Evolutionary conservation across 2,113 vertebrate genomes (phyloP).

Genomic region (Mesocricetus auratus): DNA sequence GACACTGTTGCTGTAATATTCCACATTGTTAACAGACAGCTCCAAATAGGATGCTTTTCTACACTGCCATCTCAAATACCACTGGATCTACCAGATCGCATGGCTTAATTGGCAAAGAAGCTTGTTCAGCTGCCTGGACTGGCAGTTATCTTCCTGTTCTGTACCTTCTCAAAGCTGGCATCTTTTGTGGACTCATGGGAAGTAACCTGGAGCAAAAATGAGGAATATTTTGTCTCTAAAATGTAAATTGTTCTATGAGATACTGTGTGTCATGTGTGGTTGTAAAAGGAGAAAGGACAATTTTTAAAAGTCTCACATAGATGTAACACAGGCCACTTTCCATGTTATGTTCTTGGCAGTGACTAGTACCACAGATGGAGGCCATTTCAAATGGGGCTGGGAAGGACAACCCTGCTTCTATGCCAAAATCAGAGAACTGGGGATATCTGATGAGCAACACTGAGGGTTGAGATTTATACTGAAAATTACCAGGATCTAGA

Average conservation of each 20-base stretch:
- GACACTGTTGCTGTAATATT: background rate
- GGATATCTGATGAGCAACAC: background rate
- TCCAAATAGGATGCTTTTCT: background rate
- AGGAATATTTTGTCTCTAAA: background rate
- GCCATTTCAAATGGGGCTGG: background rate
- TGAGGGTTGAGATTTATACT: background rate
- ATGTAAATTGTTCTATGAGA: no score
- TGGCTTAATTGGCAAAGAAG: background rate
- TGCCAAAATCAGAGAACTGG: background rate
- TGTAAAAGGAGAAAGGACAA: background rate
- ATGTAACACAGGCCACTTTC: background rate
- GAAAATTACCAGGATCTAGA: background rate
- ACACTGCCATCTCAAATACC: no score
- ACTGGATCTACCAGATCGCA: background rate
- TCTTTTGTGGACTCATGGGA: background rate
- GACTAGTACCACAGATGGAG: background rate
- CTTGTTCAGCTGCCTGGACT: background rate
- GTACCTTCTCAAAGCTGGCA: background rate
- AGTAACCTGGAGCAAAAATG: background rate
- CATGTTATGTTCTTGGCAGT: background rate
- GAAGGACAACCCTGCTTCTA: background rate
- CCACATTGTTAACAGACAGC: background rate
- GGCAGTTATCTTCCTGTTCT: background rate
- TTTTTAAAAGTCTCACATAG: background rate
- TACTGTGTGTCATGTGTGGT: background rate